Conservation (phyloP, 2,888 invertebrate genomes). For the Hybos culiciformis region DNA sequence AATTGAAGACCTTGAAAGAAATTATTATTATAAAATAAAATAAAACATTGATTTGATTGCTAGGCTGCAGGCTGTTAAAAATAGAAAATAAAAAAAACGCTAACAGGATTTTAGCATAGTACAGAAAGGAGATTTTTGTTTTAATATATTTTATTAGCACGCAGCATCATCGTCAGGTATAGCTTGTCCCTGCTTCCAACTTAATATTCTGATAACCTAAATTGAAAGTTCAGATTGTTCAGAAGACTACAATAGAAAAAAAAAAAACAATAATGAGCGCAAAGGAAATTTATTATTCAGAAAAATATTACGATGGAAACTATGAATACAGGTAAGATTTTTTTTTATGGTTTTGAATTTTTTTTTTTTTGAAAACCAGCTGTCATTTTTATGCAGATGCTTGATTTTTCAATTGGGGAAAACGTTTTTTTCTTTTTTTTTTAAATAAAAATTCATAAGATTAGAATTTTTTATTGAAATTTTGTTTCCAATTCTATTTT, state of each 20-base stretch:
- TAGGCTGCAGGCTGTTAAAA: too few species aligned
- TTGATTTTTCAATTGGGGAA: neutral
- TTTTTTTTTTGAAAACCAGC: neutral
- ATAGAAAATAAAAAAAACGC: too few species aligned
- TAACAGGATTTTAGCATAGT: too few species aligned
- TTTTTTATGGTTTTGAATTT: neutral
- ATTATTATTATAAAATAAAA: too few species aligned
- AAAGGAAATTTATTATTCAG: conserved; percentile 81
- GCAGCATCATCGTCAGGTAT: too few species aligned
- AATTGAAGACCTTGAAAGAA: too few species aligned
- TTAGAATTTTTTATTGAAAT: neutral
- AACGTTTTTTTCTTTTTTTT: neutral
- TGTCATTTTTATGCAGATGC: conserved; percentile 1
- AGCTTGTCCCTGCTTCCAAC: too few species aligned
- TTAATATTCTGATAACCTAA: too few species aligned
- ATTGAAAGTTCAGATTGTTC: neutral
- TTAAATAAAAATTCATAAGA: neutral
- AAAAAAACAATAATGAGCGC: conserved; percentile 23
- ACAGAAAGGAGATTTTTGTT: too few species aligned
- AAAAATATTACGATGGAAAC: conserved; percentile 82
- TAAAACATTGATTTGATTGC: too few species aligned
- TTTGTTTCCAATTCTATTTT: neutral
- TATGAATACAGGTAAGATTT: conserved; percentile 85
- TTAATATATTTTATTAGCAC: too few species aligned
- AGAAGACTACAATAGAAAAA: neutral